These are phyloP conservation scores for Styela clava DNA, from an alignment of 23 tunicate species.

Conservation along the genomic window DNA sequence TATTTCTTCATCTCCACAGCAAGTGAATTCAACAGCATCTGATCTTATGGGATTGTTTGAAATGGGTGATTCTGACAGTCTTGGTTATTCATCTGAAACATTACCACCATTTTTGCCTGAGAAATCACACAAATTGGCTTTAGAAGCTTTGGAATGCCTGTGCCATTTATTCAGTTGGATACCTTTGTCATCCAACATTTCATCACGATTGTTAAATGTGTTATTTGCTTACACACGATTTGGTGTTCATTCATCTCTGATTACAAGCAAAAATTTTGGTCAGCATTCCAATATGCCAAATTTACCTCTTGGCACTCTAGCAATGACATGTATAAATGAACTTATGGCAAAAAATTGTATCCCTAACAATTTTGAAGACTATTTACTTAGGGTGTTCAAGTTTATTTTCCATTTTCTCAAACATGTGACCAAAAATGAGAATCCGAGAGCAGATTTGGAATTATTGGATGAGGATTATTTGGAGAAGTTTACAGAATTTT, in stretches of 20 bases:
- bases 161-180: conserved; percentile 94
- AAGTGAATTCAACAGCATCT: conserved; percentile 26
- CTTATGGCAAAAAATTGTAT: conserved; percentile 71
- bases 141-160: conserved; percentile 61
- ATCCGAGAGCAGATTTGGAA: conserved; percentile 39
- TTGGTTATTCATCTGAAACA: background rate
- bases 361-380: conserved; percentile 85
- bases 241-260: conserved; percentile 27
- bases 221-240: conserved; percentile 72
- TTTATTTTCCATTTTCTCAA: conserved; percentile 77
- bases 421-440: conserved; percentile 58
- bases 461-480: conserved; percentile 61
- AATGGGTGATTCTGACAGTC: conserved; percentile 3
- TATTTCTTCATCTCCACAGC: background rate
- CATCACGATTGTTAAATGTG: conserved; percentile 49
- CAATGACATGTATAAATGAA: conserved; percentile 84
- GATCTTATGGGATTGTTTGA: conserved; percentile 24
- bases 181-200: conserved; percentile 54
- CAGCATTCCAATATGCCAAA: conserved; percentile 4
- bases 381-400: conserved; percentile 64
- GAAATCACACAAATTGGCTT: conserved; percentile 38
- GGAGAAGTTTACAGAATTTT: conserved; percentile 76
- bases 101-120: conserved; percentile 21
- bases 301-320: conserved; percentile 40
- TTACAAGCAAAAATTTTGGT: background rate